Evolutionary conservation across 2,888 invertebrate species (phyloP).

Genomic region (Phengaris alcon): DNA sequence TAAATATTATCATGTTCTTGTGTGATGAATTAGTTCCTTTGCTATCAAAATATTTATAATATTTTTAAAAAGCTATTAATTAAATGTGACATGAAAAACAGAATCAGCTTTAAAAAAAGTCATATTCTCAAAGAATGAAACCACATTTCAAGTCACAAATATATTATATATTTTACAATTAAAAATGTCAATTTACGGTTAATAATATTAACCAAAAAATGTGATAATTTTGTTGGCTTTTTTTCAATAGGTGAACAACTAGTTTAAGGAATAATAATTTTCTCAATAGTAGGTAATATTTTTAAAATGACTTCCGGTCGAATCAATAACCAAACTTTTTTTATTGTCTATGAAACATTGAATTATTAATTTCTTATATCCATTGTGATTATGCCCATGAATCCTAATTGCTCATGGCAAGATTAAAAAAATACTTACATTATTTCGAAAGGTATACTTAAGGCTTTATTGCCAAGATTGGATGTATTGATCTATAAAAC

Average conservation of each 20-base stretch:
- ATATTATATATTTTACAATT: not conserved
- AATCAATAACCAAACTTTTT: no score
- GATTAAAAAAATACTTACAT: no score
- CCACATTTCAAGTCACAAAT: not conserved
- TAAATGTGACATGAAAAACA: not conserved
- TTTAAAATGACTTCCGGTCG: no score
- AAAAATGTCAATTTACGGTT: slow-evolving; percentile 25
- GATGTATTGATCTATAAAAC: no score
- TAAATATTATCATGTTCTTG: not conserved
- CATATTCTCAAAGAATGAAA: not conserved
- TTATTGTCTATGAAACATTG: no score
- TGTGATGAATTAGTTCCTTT: no score
- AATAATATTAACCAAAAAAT: slow-evolving; percentile 19
- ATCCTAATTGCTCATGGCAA: no score
- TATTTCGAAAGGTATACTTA: no score
- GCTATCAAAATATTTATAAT: not conserved
- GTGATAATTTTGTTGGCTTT: slow-evolving; percentile 17
- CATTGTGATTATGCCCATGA: no score
- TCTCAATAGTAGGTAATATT: no score
- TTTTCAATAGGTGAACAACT: not conserved
- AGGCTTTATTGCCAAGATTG: no score
- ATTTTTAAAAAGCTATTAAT: not conserved
- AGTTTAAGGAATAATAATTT: not conserved
- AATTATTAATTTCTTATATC: no score
- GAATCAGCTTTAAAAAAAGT: not conserved